Conservation (phyloP, 2,797 vertebrate genomes). For the Typhlichthys eigenmanni region DNA sequence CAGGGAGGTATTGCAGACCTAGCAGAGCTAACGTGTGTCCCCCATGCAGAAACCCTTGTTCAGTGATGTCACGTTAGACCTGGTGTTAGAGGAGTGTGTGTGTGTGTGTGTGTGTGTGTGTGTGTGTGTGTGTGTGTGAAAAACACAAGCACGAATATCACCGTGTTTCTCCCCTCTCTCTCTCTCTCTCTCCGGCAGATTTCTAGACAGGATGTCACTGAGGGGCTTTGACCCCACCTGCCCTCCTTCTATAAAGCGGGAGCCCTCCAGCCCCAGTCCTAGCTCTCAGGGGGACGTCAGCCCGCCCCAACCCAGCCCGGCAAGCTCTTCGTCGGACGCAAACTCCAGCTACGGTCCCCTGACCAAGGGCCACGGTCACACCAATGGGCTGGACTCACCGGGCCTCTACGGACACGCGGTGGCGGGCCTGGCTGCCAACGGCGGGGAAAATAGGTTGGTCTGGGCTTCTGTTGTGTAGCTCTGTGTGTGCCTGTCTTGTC, state of each 20-base stretch:
- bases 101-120: neutral
- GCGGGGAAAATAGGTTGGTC: slow-evolving; percentile 58
- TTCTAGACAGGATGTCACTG: slow-evolving; percentile 72
- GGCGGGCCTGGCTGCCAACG: slow-evolving; percentile 40
- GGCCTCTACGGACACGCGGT: slow-evolving; percentile 58
- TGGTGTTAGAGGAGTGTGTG: neutral
- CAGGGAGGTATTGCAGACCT: slow-evolving; percentile 23
- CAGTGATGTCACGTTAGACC: too few relatives aligned
- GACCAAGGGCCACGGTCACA: slow-evolving; percentile 52
- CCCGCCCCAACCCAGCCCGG: slow-evolving; percentile 70
- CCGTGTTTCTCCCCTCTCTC: neutral
- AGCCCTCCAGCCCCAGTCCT: slow-evolving; percentile 72
- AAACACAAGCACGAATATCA: slow-evolving; percentile 1
- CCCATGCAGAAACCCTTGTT: too few relatives aligned
- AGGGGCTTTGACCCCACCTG: slow-evolving; percentile 71
- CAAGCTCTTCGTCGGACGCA: slow-evolving; percentile 71
- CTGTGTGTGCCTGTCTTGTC: neutral
- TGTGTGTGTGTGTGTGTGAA: neutral
- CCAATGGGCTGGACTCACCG: slow-evolving; percentile 61
- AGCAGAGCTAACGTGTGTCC: too few relatives aligned
- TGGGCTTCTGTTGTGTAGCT: slow-evolving; percentile 4
- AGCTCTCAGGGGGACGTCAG: slow-evolving; percentile 71
- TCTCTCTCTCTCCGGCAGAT: slow-evolving; percentile 34
- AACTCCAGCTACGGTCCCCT: slow-evolving; percentile 71
- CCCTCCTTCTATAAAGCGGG: slow-evolving; percentile 69